Evolutionary conservation across 2,888 invertebrate genomes (phyloP).

Genomic region (Adela reaumurella): DNA sequence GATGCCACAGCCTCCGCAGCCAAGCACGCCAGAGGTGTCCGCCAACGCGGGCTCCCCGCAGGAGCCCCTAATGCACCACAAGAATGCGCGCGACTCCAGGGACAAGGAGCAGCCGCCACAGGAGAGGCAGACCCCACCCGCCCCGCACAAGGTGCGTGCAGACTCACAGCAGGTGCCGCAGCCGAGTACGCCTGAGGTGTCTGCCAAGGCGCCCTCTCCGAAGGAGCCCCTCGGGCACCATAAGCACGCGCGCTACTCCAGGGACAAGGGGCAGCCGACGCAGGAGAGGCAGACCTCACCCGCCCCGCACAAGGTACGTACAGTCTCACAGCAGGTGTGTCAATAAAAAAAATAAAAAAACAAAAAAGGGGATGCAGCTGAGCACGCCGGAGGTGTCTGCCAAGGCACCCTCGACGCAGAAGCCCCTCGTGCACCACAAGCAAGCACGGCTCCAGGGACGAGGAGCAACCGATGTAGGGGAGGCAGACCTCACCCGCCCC

Average conservation of each 20-base stretch:
- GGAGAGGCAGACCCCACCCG: slow-evolving; percentile 19
- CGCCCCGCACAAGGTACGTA: slow-evolving; percentile 16
- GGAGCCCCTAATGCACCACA: slow-evolving; percentile 21
- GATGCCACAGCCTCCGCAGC: slow-evolving; percentile 20
- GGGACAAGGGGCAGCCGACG: slow-evolving; percentile 10
- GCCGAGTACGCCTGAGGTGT: too few relatives aligned
- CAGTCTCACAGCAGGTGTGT: too few relatives aligned
- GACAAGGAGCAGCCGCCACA: slow-evolving; percentile 15
- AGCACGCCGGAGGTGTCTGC: slow-evolving; percentile 18
- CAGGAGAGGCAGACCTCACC: slow-evolving; percentile 20
- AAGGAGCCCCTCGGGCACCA: slow-evolving; percentile 22
- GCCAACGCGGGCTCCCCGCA: slow-evolving; percentile 35
- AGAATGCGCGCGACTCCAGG: slow-evolving; percentile 17
- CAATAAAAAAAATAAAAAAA: too few relatives aligned
- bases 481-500: slow-evolving; percentile 17
- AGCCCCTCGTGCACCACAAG: slow-evolving; percentile 22
- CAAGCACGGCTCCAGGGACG: slow-evolving; percentile 12
- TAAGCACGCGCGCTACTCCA: slow-evolving; percentile 20
- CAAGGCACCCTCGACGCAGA: slow-evolving; percentile 30
- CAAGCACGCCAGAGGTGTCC: slow-evolving; percentile 39
- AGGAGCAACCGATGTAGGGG: slow-evolving; percentile 17
- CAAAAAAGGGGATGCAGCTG: too few relatives aligned
- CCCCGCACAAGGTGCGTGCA: slow-evolving; percentile 16
- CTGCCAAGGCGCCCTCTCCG: slow-evolving; percentile 34
- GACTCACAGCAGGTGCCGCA: too few relatives aligned